Evolutionary conservation across 2,113 vertebrate species (phyloP).

Genomic region (Lota lota): DNA sequence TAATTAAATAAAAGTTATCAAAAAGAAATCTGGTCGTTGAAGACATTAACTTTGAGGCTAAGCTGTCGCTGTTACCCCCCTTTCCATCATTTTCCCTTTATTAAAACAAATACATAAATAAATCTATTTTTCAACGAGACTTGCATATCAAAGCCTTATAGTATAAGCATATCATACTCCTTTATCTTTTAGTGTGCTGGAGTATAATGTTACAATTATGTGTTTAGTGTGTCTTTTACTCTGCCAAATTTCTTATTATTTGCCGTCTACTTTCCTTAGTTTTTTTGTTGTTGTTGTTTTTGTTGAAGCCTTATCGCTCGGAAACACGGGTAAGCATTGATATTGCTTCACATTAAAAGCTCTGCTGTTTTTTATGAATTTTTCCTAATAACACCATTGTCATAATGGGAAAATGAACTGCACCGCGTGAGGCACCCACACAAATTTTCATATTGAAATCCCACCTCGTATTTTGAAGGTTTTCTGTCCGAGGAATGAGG

Average conservation of each 20-base stretch:
- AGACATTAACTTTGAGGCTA: too few relatives aligned
- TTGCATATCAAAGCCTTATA: too few relatives aligned
- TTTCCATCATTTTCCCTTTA: too few relatives aligned
- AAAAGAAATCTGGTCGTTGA: too few relatives aligned
- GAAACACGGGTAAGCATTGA: conserved; percentile 41
- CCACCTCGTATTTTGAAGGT: too few relatives aligned
- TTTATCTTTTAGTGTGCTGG: conserved; percentile 44
- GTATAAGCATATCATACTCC: conserved; percentile 40
- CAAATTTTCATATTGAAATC: conserved; percentile 22
- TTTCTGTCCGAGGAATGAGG: too few relatives aligned
- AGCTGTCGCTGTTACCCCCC: too few relatives aligned
- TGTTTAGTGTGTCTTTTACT: conserved; percentile 26
- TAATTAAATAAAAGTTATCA: not conserved
- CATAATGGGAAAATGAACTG: conserved; percentile 34
- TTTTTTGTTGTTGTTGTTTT: conserved; percentile 13
- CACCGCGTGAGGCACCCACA: conserved; percentile 15
- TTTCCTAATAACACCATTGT: not conserved
- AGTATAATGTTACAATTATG: conserved; percentile 22
- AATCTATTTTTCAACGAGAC: too few relatives aligned
- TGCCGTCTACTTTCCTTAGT: conserved; percentile 34
- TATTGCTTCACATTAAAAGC: conserved; percentile 28
- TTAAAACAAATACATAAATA: too few relatives aligned
- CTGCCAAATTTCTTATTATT: conserved; percentile 38
- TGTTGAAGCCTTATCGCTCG: conserved; percentile 50
- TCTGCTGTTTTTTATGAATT: conserved; percentile 36